These are phyloP conservation scores for Drosophila testacea DNA, from an alignment of 2,888 invertebrate genomes.

Conservation along the genomic window DNA sequence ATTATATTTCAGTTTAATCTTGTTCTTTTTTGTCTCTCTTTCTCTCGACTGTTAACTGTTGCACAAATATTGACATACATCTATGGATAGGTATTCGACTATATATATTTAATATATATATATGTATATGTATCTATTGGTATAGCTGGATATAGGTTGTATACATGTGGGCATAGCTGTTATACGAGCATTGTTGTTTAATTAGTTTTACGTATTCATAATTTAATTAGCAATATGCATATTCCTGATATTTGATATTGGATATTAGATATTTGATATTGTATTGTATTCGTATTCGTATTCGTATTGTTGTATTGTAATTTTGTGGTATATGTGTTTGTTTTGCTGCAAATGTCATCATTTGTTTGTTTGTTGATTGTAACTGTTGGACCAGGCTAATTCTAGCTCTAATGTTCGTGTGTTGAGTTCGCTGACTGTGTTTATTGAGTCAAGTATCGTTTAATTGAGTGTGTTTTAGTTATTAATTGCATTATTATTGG, in stretches of 20 bases:
- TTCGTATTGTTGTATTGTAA: constrained; percentile 13
- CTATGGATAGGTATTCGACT: constrained; percentile 42
- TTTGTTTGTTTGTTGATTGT: constrained; percentile 33
- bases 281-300: constrained; percentile 37
- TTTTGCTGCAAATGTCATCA: constrained; percentile 43
- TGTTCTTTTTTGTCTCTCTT: constrained; percentile 26
- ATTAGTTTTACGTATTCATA: constrained; percentile 65
- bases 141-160: constrained; percentile 44
- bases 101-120: constrained; percentile 23
- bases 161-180: constrained; percentile 57
- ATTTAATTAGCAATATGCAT: constrained; percentile 68
- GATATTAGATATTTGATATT: constrained; percentile 38
- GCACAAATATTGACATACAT: constrained; percentile 67
- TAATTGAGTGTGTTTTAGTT: constrained; percentile 34
- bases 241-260: constrained; percentile 57
- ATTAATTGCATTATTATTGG: constrained; percentile 55
- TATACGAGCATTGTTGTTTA: constrained; percentile 63
- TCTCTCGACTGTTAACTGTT: constrained; percentile 32
- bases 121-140: constrained; percentile 41
- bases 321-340: constrained; percentile 41
- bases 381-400: constrained; percentile 34
- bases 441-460: constrained; percentile 24
- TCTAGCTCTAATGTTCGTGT: constrained; percentile 16
- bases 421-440: constrained; percentile 27
- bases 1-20: constrained; percentile 36